Evolutionary conservation across 2,888 invertebrate genomes (phyloP), one percentile per base, ranked within the genome.

Genomic region (Brachylomia viminalis): DNA sequence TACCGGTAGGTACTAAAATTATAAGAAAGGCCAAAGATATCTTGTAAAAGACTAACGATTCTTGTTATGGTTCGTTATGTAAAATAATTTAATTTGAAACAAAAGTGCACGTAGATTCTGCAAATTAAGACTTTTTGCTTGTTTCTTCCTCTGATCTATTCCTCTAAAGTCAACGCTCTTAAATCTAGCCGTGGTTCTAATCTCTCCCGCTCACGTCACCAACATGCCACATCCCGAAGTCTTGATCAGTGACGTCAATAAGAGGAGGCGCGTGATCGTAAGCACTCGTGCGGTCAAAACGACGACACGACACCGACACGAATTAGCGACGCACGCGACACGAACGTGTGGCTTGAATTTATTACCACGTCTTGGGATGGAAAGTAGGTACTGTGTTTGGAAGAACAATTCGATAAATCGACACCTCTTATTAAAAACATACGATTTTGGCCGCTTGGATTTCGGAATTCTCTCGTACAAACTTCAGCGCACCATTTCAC

Each of bases 221-320:
- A 69, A 15, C 15, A 11, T 82, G 54, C 59, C 20, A n/a, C 30
- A 59, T 47, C 67, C 76, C 82, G 45, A 75, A 52, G 42, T n/a
- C 74, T 84, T 84, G 86, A 89, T 89, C 87, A 86, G 85, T 76
- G 72, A 81, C 85, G 82, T 87, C 86, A 87, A 87, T 89, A 89
- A 79, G 85, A 83, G 70, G 74, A 77, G 71, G 84, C 83, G 75
- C 83, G 88, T 88, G 86, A 83, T 88, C 84, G 81, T 64, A 78
- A 83, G 79, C 86, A 83, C 83, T 89, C 89, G 86, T 87, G 89
- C 88, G 80, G 82, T 81, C 82, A 83, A 80, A 77, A 77, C 78
- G 77, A 73, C 79, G 80, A 71, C 80, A 82, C 77, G 81, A 77
- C 77, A 62, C 67, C 77, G 68, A 66, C 77, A 82, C 62, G 79